A percentile compares a stretch with the other conserved stretches of the same genome.
Evolutionary conservation across 1,140 invertebrate species (phyloP).

Genomic region (Formica selysi): DNA sequence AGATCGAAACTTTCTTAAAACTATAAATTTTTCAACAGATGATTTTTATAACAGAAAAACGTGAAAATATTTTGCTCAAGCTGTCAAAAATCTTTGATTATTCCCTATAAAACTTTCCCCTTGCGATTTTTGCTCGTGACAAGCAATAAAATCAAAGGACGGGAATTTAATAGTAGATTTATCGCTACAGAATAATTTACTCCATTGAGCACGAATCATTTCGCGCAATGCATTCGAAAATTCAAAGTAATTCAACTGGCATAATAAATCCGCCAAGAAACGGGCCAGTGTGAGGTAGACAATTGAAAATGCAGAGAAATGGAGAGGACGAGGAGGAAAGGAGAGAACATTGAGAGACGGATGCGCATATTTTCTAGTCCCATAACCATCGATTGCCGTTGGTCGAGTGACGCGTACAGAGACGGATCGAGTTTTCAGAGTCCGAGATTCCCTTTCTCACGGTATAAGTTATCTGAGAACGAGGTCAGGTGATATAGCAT

Average conservation of each 20-base stretch:
- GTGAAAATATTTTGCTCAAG: background rate
- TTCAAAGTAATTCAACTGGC: constrained; percentile 48
- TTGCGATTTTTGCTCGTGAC: background rate
- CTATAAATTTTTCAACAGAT: background rate
- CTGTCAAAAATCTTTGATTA: background rate
- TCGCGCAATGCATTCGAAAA: constrained; percentile 21
- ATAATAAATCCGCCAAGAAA: constrained; percentile 42
- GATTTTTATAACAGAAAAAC: background rate
- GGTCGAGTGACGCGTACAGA: constrained; percentile 59
- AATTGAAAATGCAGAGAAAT: constrained; percentile 54
- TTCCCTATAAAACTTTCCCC: background rate
- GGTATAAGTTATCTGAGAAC: constrained; percentile 64
- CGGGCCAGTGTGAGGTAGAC: background rate
- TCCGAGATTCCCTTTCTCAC: constrained; percentile 73
- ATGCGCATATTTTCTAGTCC: constrained; percentile 68
- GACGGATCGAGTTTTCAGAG: constrained; percentile 77
- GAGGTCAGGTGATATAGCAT: constrained; percentile 52
- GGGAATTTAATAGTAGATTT: constrained; percentile 2
- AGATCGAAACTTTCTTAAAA: background rate
- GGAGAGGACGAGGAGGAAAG: constrained; percentile 14
- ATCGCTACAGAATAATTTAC: constrained; percentile 44
- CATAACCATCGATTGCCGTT: constrained; percentile 76
- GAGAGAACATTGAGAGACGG: constrained; percentile 61
- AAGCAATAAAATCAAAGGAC: background rate
- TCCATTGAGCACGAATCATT: constrained; percentile 51